Conservation (phyloP, 1,140 invertebrate genomes). For the Gonioctena quinquepunctata region DNA sequence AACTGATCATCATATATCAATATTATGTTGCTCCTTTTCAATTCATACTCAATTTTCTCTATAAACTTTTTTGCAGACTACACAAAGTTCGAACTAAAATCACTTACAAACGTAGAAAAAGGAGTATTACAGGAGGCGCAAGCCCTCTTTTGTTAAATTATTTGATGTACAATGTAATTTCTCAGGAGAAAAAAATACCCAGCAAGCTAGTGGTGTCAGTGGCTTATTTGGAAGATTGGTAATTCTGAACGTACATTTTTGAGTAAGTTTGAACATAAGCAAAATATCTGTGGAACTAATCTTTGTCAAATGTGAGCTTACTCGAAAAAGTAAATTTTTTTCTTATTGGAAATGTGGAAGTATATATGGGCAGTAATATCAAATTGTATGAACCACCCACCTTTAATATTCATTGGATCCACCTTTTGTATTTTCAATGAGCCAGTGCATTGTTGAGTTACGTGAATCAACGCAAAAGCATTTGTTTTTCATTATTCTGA, state of each 20-base stretch:
- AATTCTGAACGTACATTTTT: not conserved
- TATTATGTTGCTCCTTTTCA: too few species aligned
- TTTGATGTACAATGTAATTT: conserved; percentile 16
- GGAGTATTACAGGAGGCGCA: conserved; percentile 11
- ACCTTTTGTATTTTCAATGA: too few species aligned
- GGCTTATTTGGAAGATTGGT: conserved; percentile 7
- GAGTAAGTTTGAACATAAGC: conserved; percentile 1
- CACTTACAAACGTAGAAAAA: conserved; percentile 11
- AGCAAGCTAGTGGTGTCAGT: conserved; percentile 2
- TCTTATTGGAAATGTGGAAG: too few species aligned
- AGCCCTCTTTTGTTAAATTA: conserved; percentile 8
- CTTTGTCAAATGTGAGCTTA: not conserved
- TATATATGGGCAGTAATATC: too few species aligned
- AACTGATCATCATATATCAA: too few species aligned
- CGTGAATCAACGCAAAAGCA: too few species aligned
- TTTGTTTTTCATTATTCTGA: too few species aligned
- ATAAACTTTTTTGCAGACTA: conserved; percentile 6
- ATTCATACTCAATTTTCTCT: too few species aligned
- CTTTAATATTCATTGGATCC: too few species aligned
- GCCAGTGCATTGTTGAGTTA: too few species aligned
- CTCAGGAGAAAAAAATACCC: conserved; percentile 12
- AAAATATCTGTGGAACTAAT: not conserved
- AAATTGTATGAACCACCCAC: too few species aligned
- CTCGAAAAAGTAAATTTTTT: not conserved
- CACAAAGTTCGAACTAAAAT: conserved; percentile 4